These are phyloP conservation scores for Tupiocoris notatus DNA, from an alignment of 2,888 invertebrate species.

Conservation along the genomic window DNA sequence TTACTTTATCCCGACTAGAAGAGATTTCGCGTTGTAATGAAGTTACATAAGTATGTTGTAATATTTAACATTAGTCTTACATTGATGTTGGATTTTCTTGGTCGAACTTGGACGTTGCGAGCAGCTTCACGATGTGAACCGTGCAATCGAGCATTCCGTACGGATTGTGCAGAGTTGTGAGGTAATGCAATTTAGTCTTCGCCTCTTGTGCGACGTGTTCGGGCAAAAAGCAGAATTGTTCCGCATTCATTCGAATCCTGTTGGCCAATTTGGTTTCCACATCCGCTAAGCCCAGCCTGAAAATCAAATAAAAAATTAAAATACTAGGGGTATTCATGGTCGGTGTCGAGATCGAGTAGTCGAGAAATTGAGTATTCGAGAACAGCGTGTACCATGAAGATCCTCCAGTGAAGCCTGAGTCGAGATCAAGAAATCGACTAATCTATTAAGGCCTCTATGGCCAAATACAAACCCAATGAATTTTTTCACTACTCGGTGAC, in stretches of 20 bases:
- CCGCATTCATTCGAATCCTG: not conserved
- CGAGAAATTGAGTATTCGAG: too few relatives aligned
- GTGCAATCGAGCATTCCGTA: slow-evolving; percentile 46
- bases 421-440: too few relatives aligned
- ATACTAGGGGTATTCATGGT: too few relatives aligned
- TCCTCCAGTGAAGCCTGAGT: too few relatives aligned
- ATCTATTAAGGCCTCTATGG: too few relatives aligned
- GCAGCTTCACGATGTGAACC: slow-evolving; percentile 44
- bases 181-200: slow-evolving; percentile 45
- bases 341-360: too few relatives aligned
- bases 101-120: slow-evolving; percentile 45
- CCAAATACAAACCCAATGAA: not conserved
- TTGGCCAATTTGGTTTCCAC: slow-evolving; percentile 4
- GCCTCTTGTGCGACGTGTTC: slow-evolving; percentile 40
- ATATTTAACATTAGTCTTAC: too few relatives aligned
- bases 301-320: not conserved
- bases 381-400: too few relatives aligned
- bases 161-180: slow-evolving; percentile 45
- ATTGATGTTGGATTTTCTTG: slow-evolving; percentile 44
- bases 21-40: too few relatives aligned
- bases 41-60: too few relatives aligned
- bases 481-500: not conserved
- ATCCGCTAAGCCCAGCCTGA: slow-evolving; percentile 9
- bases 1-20: too few relatives aligned
- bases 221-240: slow-evolving; percentile 11